Conservation (phyloP, 2,113 vertebrate genomes). For the Phalacrocorax pelagicus region DNA sequence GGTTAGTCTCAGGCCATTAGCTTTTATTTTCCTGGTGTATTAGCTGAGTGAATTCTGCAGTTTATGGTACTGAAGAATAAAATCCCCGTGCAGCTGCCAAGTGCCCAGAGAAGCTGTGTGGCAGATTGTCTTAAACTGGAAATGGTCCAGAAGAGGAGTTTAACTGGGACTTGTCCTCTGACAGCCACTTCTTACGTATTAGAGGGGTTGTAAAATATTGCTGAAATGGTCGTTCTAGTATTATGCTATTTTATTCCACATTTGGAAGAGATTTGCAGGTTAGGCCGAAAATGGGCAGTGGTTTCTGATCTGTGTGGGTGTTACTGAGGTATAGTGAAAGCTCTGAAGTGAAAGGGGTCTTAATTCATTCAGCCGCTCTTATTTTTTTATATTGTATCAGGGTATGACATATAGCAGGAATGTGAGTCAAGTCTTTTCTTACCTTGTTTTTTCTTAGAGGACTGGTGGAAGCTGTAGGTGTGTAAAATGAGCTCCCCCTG, state of each 20-base stretch:
- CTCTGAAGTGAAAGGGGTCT: not conserved
- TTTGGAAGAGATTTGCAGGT: not conserved
- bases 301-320: not conserved
- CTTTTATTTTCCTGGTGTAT: slow-evolving; percentile 13
- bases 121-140: slow-evolving; percentile 5
- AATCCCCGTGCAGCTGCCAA: not conserved
- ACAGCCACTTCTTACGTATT: not conserved
- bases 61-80: not conserved
- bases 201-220: not conserved
- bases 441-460: not conserved
- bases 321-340: not conserved
- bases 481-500: not conserved
- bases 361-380: not conserved
- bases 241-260: not conserved
- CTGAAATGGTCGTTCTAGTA: not conserved
- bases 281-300: not conserved
- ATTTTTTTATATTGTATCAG: not conserved
- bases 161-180: not conserved
- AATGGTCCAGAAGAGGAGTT: slow-evolving; percentile 21
- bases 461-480: not conserved
- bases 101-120: not conserved
- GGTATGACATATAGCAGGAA: not conserved
- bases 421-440: not conserved
- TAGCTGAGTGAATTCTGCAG: not conserved
- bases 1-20: slow-evolving; percentile 8